phyloP scores from a whole-genome alignment of 2,888 invertebrate genomes.

The Tenodera sinensis region DNA sequence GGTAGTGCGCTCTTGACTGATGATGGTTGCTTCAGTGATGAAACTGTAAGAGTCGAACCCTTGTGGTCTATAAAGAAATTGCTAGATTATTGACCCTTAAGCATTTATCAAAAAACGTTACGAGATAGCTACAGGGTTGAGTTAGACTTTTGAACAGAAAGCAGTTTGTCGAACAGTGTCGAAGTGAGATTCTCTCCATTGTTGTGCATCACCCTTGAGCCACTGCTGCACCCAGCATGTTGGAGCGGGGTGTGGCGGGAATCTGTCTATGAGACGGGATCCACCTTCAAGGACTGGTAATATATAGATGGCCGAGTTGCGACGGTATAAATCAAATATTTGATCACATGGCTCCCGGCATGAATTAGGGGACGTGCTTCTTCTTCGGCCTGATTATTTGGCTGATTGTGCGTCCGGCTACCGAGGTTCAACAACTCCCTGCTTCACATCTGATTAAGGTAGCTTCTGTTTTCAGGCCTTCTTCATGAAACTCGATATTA shows the following conservation, averaged over 20 bases:
- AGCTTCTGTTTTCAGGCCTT: background rate
- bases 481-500: background rate
- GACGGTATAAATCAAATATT: constrained; percentile 17
- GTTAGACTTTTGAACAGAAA: too few relatives aligned
- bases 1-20: too few relatives aligned
- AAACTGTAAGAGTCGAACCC: too few relatives aligned
- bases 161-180: too few relatives aligned
- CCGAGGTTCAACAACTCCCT: background rate
- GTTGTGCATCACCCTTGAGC: background rate
- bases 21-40: too few relatives aligned
- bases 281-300: constrained; percentile 8
- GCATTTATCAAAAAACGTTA: too few relatives aligned
- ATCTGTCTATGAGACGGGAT: background rate
- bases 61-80: too few relatives aligned
- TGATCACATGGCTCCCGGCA: constrained; percentile 5
- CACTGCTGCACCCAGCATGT: background rate
- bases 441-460: background rate
- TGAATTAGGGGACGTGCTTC: background rate
- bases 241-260: background rate
- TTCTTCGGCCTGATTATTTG: background rate
- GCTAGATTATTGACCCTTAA: too few relatives aligned
- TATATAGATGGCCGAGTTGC: constrained; percentile 5
- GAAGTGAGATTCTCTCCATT: too few relatives aligned
- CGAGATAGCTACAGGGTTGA: too few relatives aligned
- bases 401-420: background rate